phyloP scores from a whole-genome alignment of 2,797 vertebrate species.

The Cyclopterus lumpus region DNA sequence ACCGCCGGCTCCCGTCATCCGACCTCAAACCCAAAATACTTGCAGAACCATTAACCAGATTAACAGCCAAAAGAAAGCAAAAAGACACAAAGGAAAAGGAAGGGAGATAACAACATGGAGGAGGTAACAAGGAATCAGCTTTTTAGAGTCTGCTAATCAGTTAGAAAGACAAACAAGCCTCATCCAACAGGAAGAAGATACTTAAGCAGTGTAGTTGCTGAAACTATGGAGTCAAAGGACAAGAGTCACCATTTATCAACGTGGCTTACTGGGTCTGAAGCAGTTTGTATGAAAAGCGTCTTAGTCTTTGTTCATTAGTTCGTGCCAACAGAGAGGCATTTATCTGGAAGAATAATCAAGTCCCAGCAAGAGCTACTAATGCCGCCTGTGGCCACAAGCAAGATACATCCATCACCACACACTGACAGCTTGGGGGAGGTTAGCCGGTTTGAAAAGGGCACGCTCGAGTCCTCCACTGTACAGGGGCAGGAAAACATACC shows the following conservation, averaged over 20 bases:
- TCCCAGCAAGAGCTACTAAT: slow-evolving; percentile 34
- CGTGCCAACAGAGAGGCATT: neutral
- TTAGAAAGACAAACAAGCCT: neutral
- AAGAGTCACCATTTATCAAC: neutral
- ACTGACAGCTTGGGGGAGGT: neutral
- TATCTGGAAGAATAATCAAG: slow-evolving; percentile 21
- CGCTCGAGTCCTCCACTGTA: neutral
- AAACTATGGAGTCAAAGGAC: neutral
- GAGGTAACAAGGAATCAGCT: neutral
- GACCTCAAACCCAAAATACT: slow-evolving; percentile 14
- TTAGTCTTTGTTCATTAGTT: neutral
- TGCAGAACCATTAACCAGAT: slow-evolving; percentile 47
- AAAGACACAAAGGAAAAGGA: neutral
- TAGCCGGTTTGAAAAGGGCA: neutral
- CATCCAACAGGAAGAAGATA: neutral
- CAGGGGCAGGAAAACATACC: slow-evolving; percentile 67
- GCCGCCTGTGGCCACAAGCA: slow-evolving; percentile 31
- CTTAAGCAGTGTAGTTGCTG: neutral
- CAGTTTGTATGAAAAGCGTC: neutral
- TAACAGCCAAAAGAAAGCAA: neutral
- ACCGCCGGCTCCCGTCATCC: neutral
- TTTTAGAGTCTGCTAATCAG: neutral
- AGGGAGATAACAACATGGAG: neutral
- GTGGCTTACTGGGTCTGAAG: neutral
- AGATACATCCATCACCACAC: slow-evolving; percentile 2